Evolutionary conservation across 2,113 vertebrate species (phyloP).

Genomic region (Brienomyrus longianalis): DNA sequence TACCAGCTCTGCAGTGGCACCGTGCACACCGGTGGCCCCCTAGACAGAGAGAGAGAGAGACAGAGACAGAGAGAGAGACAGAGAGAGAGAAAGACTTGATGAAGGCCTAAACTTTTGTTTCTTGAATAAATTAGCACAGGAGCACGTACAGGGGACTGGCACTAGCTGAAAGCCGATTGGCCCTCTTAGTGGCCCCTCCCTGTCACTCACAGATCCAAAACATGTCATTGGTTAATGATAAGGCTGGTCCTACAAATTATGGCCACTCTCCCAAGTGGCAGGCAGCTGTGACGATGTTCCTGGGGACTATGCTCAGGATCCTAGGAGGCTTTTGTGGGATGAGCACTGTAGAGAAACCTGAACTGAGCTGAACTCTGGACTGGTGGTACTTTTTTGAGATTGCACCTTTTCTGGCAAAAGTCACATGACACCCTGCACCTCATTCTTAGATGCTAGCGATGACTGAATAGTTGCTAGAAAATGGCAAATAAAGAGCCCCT

Average conservation of each 20-base stretch:
- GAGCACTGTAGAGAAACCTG: not conserved
- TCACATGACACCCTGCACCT: not conserved
- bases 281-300: not conserved
- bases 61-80: too few species aligned
- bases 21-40: slow-evolving; percentile 60
- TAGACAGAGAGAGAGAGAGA: slow-evolving; percentile 32
- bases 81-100: not conserved
- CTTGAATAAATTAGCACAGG: not conserved
- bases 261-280: not conserved
- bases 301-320: not conserved
- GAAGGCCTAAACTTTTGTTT: not conserved
- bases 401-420: not conserved
- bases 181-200: not conserved
- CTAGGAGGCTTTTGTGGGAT: not conserved
- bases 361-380: not conserved
- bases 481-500: not conserved
- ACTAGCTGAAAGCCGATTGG: not conserved
- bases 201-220: not conserved
- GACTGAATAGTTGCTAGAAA: not conserved
- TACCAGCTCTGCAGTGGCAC: slow-evolving; percentile 58
- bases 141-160: not conserved
- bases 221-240: not conserved
- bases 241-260: not conserved
- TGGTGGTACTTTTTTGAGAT: not conserved
- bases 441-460: not conserved